A percentile compares a stretch with the other conserved stretches of the same genome.
phyloP scores from a whole-genome alignment of 2,797 vertebrate genomes.

The Alca torda region DNA sequence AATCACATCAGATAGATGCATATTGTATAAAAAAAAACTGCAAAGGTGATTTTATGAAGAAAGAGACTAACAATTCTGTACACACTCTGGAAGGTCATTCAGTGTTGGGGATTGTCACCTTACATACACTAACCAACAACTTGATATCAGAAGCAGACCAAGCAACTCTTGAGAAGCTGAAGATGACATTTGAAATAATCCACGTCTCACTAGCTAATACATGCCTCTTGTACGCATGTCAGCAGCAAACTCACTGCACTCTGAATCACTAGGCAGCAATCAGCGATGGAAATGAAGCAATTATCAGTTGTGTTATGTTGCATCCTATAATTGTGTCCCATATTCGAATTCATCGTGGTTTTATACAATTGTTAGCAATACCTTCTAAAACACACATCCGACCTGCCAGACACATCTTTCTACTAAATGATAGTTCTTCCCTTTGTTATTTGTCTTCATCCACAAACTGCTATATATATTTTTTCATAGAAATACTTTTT shows the following conservation, averaged over 20 bases:
- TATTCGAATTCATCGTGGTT: not conserved
- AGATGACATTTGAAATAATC: slow-evolving; percentile 53
- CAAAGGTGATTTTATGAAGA: slow-evolving; percentile 49
- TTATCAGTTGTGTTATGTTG: not conserved
- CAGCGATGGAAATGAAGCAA: not conserved
- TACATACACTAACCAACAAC: slow-evolving; percentile 39
- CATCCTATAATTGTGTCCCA: not conserved
- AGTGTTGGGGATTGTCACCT: slow-evolving; percentile 12
- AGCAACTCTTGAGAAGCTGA: slow-evolving; percentile 23
- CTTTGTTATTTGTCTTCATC: not conserved
- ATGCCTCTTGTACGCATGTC: not conserved
- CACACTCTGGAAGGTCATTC: slow-evolving; percentile 37
- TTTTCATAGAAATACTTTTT: not conserved
- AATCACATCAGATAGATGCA: not conserved
- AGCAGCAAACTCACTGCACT: slow-evolving; percentile 6
- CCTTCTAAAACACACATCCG: not conserved
- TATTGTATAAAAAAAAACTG: not conserved
- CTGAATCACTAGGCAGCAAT: not conserved
- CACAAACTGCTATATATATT: not conserved
- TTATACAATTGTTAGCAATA: not conserved
- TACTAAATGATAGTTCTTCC: not conserved
- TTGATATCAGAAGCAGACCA: slow-evolving; percentile 36
- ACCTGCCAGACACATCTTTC: not conserved
- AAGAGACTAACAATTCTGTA: slow-evolving; percentile 38
- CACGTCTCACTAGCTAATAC: slow-evolving; percentile 16